Evolutionary conservation across 2,888 invertebrate genomes (phyloP).

Genomic region (Agrotis puta): DNA sequence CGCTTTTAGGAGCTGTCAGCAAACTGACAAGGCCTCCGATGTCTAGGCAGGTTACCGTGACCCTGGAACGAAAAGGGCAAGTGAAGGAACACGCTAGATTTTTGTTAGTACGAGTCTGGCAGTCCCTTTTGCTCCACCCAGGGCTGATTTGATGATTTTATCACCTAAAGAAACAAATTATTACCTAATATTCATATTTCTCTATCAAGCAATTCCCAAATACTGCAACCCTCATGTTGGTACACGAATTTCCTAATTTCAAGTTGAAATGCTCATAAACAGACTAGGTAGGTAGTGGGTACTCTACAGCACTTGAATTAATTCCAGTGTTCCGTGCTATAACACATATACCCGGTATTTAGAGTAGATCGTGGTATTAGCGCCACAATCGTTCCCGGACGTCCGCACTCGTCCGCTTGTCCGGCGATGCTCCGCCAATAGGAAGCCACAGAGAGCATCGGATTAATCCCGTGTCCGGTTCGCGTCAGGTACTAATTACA

Average conservation of each 20-base stretch:
- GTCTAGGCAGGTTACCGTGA: too few relatives aligned
- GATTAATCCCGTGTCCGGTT: conserved; percentile 45
- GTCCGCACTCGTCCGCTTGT: conserved; percentile 28
- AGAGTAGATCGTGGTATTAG: conserved; percentile 19
- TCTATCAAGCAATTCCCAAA: too few relatives aligned
- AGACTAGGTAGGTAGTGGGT: neutral
- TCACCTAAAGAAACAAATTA: too few relatives aligned
- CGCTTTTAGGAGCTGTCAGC: too few relatives aligned
- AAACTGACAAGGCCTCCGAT: too few relatives aligned
- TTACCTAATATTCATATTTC: too few relatives aligned
- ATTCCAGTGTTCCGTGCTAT: neutral
- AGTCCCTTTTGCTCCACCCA: too few relatives aligned
- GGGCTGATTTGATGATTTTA: too few relatives aligned
- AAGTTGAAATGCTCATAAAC: neutral
- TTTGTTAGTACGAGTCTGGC: too few relatives aligned
- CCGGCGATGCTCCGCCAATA: conserved; percentile 33
- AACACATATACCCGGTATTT: conserved; percentile 13
- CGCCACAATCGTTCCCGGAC: conserved; percentile 40
- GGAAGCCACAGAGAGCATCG: conserved; percentile 41
- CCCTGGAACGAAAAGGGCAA: too few relatives aligned
- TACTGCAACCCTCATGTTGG: too few relatives aligned
- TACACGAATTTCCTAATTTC: conserved; percentile 4
- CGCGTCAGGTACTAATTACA: conserved; percentile 46
- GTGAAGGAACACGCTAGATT: too few relatives aligned
- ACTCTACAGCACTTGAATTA: conserved; percentile 3